A percentile compares a stretch with the other conserved stretches of the same genome.
Evolutionary conservation across 2,888 invertebrate species (phyloP).

Genomic region (Gymnocheta viridis): DNA sequence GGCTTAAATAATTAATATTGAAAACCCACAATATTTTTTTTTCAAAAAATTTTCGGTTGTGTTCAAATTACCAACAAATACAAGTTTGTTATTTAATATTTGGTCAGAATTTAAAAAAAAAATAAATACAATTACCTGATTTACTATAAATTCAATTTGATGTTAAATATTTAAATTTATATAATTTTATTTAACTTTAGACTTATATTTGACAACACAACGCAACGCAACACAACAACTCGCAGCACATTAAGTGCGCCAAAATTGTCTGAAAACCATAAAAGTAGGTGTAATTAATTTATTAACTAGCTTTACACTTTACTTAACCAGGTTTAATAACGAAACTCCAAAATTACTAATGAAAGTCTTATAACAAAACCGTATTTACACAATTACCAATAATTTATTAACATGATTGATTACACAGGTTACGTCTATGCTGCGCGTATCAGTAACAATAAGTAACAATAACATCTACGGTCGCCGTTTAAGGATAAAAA

Average conservation of each 20-base stretch:
- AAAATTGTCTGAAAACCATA: neutral
- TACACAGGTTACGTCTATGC: slow-evolving; percentile 50
- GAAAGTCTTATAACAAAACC: slow-evolving; percentile 30
- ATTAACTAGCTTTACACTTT: slow-evolving; percentile 33
- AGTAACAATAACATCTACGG: neutral
- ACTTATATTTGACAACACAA: neutral
- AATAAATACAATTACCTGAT: neutral
- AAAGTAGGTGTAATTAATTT: slow-evolving; percentile 39
- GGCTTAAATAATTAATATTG: slow-evolving; percentile 56
- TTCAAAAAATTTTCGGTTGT: neutral
- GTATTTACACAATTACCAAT: slow-evolving; percentile 43
- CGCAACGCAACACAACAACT: too few relatives aligned
- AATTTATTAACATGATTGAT: slow-evolving; percentile 65
- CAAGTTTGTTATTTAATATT: slow-evolving; percentile 26
- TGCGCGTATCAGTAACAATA: slow-evolving; percentile 32
- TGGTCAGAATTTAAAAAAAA: neutral
- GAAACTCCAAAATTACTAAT: slow-evolving; percentile 24
- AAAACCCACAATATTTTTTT: slow-evolving; percentile 39
- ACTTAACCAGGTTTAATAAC: slow-evolving; percentile 39
- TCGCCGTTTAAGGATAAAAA: slow-evolving; percentile 40
- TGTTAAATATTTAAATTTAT: slow-evolving; percentile 13
- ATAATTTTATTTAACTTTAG: neutral
- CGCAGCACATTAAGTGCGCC: slow-evolving; percentile 30
- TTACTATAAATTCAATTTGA: neutral
- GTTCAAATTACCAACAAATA: slow-evolving; percentile 9